Percentiles rank a stretch among this genome's conserved stretches.
phyloP scores from a whole-genome alignment of 2,888 invertebrate genomes.

The Ectemnius continuus region DNA sequence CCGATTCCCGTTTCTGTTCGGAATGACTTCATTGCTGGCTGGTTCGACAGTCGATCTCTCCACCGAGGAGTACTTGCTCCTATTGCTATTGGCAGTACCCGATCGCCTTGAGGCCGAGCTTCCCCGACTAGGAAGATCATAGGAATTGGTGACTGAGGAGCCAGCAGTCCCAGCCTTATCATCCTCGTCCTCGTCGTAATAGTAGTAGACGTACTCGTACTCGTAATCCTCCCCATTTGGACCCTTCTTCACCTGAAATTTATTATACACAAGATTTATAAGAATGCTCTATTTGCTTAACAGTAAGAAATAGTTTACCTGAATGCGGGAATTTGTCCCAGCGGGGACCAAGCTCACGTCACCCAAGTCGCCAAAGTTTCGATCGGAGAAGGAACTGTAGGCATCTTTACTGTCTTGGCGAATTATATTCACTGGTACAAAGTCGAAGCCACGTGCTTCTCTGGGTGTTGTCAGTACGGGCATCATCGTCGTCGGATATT shows the following conservation, averaged over 20 bases:
- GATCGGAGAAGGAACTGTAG: constrained; percentile 64
- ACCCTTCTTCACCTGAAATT: constrained; percentile 88
- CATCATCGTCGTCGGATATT: constrained; percentile 73
- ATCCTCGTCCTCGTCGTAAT: constrained; percentile 89
- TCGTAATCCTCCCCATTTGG: constrained; percentile 95
- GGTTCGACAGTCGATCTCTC: constrained; percentile 83
- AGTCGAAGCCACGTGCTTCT: constrained; percentile 70
- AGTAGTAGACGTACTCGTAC: constrained; percentile 95
- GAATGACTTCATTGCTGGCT: constrained; percentile 83
- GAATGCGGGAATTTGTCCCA: constrained; percentile 73
- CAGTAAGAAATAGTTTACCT: constrained; percentile 56
- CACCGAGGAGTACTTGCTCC: constrained; percentile 80
- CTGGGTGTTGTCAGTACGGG: constrained; percentile 74
- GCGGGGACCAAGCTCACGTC: constrained; percentile 75
- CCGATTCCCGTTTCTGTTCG: constrained; percentile 79
- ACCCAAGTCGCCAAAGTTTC: constrained; percentile 72
- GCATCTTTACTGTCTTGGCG: constrained; percentile 71
- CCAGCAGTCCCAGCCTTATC: constrained; percentile 71
- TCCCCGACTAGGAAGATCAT: constrained; percentile 82
- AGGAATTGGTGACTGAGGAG: constrained; percentile 79
- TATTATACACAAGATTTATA: too few relatives aligned
- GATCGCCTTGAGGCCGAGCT: constrained; percentile 63
- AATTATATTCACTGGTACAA: constrained; percentile 76
- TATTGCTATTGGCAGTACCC: constrained; percentile 63
- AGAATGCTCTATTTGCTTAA: too few relatives aligned